phyloP scores from a whole-genome alignment of 1,140 invertebrate species.

The honey bee (Apis mellifera) region DNA sequence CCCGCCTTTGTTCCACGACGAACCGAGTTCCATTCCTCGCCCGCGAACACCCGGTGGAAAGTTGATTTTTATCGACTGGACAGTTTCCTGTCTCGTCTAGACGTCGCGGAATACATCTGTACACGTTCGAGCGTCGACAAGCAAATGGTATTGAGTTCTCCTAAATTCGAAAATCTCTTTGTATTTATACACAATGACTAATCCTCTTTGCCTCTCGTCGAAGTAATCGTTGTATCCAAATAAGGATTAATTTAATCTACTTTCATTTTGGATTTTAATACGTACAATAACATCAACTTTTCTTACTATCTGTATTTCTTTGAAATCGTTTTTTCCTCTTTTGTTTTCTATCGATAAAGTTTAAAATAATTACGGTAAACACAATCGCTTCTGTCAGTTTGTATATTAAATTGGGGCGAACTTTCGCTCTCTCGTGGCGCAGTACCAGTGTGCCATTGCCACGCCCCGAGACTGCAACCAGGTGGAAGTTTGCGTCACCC shows the following conservation, averaged over 20 bases:
- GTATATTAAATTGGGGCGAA: slow-evolving; percentile 71
- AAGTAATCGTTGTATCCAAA: too few species aligned
- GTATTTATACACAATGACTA: too few species aligned
- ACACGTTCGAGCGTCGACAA: neutral
- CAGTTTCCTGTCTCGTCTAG: neutral
- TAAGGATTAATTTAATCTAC: too few species aligned
- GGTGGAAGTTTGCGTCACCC: slow-evolving; percentile 32
- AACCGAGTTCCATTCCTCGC: slow-evolving; percentile 8
- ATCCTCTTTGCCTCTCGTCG: too few species aligned
- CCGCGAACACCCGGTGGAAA: neutral
- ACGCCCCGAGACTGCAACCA: slow-evolving; percentile 47
- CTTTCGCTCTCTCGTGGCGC: slow-evolving; percentile 79
- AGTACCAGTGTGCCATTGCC: slow-evolving; percentile 72
- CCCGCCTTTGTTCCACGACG: slow-evolving; percentile 26
- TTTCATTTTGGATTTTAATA: too few species aligned
- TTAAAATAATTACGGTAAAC: too few species aligned
- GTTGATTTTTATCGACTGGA: slow-evolving; percentile 17
- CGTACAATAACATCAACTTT: too few species aligned
- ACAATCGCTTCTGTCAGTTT: neutral
- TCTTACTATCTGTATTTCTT: too few species aligned
- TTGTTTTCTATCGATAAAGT: neutral
- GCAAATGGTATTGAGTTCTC: neutral
- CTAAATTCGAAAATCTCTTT: too few species aligned
- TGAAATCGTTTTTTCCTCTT: too few species aligned
- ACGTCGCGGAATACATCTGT: too few species aligned